Evolutionary conservation across 30 jellyfish, hydroid and myxozoan species (phyloP).

Genomic region (Rhopilema esculentum): DNA sequence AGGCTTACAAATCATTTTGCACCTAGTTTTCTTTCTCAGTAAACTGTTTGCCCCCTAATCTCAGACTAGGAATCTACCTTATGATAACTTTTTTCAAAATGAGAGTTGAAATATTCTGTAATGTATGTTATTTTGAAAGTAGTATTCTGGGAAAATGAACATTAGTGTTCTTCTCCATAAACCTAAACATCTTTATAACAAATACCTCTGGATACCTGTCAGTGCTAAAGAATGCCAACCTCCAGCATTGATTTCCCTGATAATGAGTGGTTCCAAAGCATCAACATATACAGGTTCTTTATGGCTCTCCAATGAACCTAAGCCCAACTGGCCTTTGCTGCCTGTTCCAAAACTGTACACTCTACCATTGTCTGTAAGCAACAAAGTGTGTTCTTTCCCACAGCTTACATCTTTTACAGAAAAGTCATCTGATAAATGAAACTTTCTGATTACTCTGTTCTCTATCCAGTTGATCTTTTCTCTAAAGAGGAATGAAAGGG

Average conservation of each 20-base stretch:
- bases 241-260: constrained; percentile 87
- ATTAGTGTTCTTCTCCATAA: not conserved
- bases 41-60: too few relatives aligned
- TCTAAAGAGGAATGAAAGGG: too few relatives aligned
- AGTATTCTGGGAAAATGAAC: too few relatives aligned
- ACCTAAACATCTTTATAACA: not conserved
- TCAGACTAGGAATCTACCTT: too few relatives aligned
- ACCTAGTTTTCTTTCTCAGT: too few relatives aligned
- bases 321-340: constrained; percentile 94
- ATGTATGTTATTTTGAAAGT: too few relatives aligned
- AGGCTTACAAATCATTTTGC: too few relatives aligned
- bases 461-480: not conserved
- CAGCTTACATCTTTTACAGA: constrained; percentile 63
- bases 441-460: not conserved
- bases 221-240: constrained; percentile 99
- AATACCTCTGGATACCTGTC: constrained; percentile 61
- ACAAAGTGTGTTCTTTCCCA: constrained; percentile 90
- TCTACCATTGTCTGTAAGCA: constrained; percentile 60
- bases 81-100: too few relatives aligned
- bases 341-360: constrained; percentile 86
- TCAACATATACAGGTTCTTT: constrained; percentile 57
- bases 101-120: too few relatives aligned
- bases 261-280: constrained; percentile 64
- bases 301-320: constrained; percentile 63
- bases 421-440: not conserved